Evolutionary conservation across 2,888 invertebrate species (phyloP).

Genomic region (Noctua fimbriata): DNA sequence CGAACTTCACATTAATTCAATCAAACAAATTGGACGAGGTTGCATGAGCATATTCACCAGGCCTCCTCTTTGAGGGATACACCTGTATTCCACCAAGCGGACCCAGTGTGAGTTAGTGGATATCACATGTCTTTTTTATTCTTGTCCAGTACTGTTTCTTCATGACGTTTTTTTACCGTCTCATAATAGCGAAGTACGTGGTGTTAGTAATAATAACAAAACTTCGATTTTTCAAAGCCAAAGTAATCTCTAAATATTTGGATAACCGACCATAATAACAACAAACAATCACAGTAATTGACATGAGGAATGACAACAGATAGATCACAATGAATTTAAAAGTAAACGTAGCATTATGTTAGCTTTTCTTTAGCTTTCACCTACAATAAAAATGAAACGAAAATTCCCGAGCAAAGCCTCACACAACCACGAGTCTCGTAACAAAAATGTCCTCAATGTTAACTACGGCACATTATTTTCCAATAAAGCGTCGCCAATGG

Average conservation of each 20-base stretch:
- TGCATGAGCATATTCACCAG: no score
- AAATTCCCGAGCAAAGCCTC: conserved; percentile 22
- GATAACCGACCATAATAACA: background rate
- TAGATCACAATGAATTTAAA: background rate
- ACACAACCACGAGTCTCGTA: conserved; percentile 10
- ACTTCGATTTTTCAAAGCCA: background rate
- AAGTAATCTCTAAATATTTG: background rate
- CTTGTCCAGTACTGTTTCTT: background rate
- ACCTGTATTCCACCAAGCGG: no score
- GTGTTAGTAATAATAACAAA: background rate
- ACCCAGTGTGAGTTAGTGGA: no score
- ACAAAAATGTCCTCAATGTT: conserved; percentile 58
- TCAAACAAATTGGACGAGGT: background rate
- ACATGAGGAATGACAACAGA: background rate
- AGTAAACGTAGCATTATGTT: background rate
- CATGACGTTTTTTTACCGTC: background rate
- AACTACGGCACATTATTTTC: conserved; percentile 58
- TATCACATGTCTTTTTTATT: no score
- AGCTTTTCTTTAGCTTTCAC: no score
- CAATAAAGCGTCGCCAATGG: conserved; percentile 55
- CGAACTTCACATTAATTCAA: background rate
- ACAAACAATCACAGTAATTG: background rate
- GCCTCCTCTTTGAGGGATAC: no score
- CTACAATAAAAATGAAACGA: background rate
- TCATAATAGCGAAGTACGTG: background rate